Percentiles rank a stretch among this genome's conserved stretches.
These are phyloP conservation scores for Aselliscus stoliczkanus DNA, from an alignment of 2,797 vertebrate genomes.

Conservation along the genomic window DNA sequence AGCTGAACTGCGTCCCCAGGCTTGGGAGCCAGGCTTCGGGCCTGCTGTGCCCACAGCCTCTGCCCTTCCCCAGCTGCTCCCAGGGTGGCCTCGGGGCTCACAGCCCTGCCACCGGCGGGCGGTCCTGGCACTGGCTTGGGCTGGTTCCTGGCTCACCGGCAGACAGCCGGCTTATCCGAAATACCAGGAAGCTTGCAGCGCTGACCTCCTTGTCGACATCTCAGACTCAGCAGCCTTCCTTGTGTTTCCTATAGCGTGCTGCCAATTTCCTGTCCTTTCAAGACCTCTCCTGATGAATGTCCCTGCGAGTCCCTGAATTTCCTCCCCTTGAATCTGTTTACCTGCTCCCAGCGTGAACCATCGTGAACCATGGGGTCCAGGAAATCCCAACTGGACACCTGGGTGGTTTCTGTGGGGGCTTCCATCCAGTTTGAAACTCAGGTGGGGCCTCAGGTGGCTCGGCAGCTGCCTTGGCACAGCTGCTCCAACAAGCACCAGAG, in stretches of 20 bases:
- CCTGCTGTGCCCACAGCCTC: neutral
- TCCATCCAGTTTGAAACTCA: rapidly evolving
- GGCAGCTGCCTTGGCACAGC: rapidly evolving
- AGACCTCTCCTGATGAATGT: rapidly evolving
- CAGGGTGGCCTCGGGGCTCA: too few relatives aligned
- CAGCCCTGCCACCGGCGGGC: neutral
- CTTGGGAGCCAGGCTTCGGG: neutral
- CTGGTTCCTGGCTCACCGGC: rapidly evolving
- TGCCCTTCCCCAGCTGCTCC: neutral
- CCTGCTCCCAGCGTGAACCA: rapidly evolving
- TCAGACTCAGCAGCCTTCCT: too few relatives aligned
- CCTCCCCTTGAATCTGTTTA: too few relatives aligned
- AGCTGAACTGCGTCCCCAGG: neutral
- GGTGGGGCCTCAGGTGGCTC: neutral
- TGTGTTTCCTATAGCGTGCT: rapidly evolving
- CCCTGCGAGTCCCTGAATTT: neutral
- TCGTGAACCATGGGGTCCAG: rapidly evolving
- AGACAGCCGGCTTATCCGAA: neutral
- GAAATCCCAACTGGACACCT: rapidly evolving
- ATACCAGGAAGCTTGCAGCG: too few relatives aligned
- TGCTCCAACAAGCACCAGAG: rapidly evolving
- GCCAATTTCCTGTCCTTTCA: rapidly evolving
- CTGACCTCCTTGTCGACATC: neutral
- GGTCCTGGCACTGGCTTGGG: neutral
- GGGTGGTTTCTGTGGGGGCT: neutral